phyloP scores from a whole-genome alignment of 2,797 vertebrate genomes.

The Zenarchopterus dispar region DNA sequence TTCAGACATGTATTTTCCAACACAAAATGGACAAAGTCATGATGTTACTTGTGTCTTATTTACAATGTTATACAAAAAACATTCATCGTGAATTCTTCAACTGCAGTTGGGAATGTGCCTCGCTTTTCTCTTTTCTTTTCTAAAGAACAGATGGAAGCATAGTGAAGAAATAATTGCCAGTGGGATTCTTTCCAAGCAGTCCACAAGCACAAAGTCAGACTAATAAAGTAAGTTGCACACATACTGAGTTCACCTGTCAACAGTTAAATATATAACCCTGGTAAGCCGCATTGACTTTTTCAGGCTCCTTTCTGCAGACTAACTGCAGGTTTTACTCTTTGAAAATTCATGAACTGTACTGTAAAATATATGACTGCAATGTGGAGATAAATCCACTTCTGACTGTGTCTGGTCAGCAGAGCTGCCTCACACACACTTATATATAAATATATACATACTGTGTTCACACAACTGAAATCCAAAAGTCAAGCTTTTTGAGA shows the following conservation, averaged over 20 bases:
- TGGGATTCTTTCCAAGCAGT: constrained; percentile 11
- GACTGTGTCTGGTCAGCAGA: constrained; percentile 64
- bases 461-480: constrained; percentile 52
- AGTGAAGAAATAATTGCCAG: not conserved
- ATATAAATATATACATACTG: not conserved
- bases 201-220: constrained; percentile 4
- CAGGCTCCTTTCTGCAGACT: constrained; percentile 10
- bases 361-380: constrained; percentile 31
- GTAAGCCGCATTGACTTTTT: constrained; percentile 12
- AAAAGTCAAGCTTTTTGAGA: constrained; percentile 60
- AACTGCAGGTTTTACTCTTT: constrained; percentile 15
- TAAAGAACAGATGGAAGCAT: not conserved
- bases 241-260: constrained; percentile 29
- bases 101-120: not conserved
- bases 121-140: not conserved
- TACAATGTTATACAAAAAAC: not conserved
- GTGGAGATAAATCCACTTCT: constrained; percentile 57
- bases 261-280: constrained; percentile 1
- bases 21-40: not conserved
- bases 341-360: constrained; percentile 3
- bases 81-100: not conserved
- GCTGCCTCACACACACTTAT: constrained; percentile 3
- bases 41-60: not conserved
- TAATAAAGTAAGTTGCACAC: not conserved
- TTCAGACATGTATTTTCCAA: too few relatives aligned